Evolutionary conservation across 1,140 invertebrate genomes (phyloP), one percentile per base, ranked within the genome.

Genomic region (Branchinecta lynchi): DNA sequence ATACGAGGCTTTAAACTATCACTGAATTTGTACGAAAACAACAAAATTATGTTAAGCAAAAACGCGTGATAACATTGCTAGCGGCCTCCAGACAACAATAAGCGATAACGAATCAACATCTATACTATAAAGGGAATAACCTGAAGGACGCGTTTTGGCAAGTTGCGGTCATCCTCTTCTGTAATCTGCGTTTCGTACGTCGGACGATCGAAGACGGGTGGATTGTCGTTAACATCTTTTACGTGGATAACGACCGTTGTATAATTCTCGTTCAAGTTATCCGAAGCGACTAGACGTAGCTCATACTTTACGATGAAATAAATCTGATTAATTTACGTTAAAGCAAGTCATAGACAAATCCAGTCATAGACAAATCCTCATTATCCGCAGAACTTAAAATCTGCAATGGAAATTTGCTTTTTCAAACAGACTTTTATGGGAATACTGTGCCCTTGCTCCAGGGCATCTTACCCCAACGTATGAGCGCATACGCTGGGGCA

Each of bases 251-350:
- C 90, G 46, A 96, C 92, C 8, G 88, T 93, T 7, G 93, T 95
- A 80, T 92, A 90, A 83, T 96, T 96, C 80, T 96, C 92, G 81
- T 93, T 93, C 75, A 95, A 82, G 83, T 94, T 95, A 81, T 96
- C 93, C 65, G 92, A 95, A 17, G 92, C 92, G 44, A 92, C 91
- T 79, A 95, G 80, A 76, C 89, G 87, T 76, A 95, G 83, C 82
- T 94, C 92, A 81, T 94, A 96, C 92, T 95, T 81, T 66, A 44
- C 44, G 44, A 15, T 32, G 43, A 69, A 32, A 32, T 32, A 32
- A 32, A 32, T 32, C 2, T 3, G 32, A 32, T 32, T 32, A 32
- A 32, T 32, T 32, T 32, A 32, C 32, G 5, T 32, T 32, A 32
- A 32, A 32, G 32, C n/a, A n/a, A n/a, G n/a, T n/a, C n/a, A n/a